Evolutionary conservation across 2,797 vertebrate species (phyloP), one percentile per base, ranked within the genome.

Genomic region (Echeneis naucrates): DNA sequence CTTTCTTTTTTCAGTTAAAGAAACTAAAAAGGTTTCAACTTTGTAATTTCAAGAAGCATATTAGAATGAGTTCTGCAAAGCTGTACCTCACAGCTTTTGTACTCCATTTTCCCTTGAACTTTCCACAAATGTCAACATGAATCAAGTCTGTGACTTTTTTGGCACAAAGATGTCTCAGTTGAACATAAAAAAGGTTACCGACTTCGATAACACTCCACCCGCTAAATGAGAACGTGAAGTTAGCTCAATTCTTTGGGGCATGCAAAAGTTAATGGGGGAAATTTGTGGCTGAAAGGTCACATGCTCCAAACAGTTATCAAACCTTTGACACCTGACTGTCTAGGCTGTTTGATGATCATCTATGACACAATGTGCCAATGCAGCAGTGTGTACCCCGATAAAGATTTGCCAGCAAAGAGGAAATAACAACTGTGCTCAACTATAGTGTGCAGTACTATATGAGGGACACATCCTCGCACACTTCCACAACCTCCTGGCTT

Each of bases 61-160:
- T 68, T 54, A 47, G 11, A 17, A 10, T n/a, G n/a, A n/a, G n/a
- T n/a, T n/a, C n/a, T n/a, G n/a, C n/a, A 64, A 76, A 19, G 11
- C 21, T 27, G 14, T 2, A 27, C 10, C 9, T 52, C 45, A 26
- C 21, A 61, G 32, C 1, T 3, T 70, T 73, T 70, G n/a, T 35
- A 50, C n/a, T 48, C 12, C 21, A 59, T 38, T 64, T 66, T 63
- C 47, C 37, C 30, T 38, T 55, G 17, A 73, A 73, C 68, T 38
- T 77, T 50, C 30, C 32, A 51, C 23, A 79, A 75, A 81, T 79
- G 72, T 67, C 78, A 59, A 45, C 48, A 64, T 54, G 35, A 72
- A 75, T 76, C 51, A 47, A 51, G 24, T 21, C 40, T 56, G 44
- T 51, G 32, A 12, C 33, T 55, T 44, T 65, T 68, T 47, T 63